phyloP scores from a whole-genome alignment of 1,140 invertebrate species.

The Temnothorax longispinosus region DNA sequence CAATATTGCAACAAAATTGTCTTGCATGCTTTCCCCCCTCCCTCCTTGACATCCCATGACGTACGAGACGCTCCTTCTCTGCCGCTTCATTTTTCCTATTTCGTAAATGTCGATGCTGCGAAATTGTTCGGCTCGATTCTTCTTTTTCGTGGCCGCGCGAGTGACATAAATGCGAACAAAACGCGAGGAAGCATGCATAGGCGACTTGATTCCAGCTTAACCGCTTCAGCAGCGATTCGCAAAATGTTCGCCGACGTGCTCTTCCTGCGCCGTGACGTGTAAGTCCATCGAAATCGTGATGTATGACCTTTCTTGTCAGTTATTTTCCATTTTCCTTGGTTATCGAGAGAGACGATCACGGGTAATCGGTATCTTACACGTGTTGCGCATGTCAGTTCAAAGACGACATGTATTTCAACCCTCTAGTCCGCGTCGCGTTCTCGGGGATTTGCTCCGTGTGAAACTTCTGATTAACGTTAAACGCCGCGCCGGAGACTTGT shows the following conservation, averaged over 20 bases:
- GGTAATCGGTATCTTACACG: conserved; percentile 43
- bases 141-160: conserved; percentile 18
- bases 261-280: conserved; percentile 10
- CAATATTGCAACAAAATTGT: conserved; percentile 18
- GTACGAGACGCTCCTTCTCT: background rate
- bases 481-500: background rate
- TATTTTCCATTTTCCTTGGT: conserved; percentile 31
- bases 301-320: background rate
- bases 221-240: conserved; percentile 28
- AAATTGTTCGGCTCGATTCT: conserved; percentile 5
- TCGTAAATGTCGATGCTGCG: conserved; percentile 11
- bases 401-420: conserved; percentile 49
- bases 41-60: background rate
- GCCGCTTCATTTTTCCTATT: background rate
- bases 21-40: background rate
- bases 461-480: conserved; percentile 51
- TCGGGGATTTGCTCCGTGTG: background rate
- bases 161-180: conserved; percentile 43
- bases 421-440: background rate
- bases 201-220: conserved; percentile 28
- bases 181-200: background rate
- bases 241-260: conserved; percentile 34
- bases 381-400: conserved; percentile 26
- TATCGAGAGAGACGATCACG: background rate
- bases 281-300: conserved; percentile 48